Conservation (phyloP, 2,113 vertebrate genomes). For the Ailurus styani region DNA sequence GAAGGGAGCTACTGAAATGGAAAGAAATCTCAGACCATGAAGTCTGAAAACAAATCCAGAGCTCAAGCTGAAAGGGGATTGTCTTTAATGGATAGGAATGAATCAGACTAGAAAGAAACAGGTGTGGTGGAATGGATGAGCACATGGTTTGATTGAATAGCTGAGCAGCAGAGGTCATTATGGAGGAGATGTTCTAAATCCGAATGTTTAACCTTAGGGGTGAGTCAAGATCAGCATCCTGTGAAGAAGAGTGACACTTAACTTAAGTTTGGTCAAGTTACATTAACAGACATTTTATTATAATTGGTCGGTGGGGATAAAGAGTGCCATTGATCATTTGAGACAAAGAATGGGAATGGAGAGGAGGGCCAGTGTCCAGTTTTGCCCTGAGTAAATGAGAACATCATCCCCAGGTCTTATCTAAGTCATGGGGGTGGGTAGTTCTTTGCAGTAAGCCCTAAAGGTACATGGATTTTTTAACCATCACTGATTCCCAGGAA, state of each 20-base stretch:
- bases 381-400: background rate
- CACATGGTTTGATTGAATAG: background rate
- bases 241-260: background rate
- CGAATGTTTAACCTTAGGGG: background rate
- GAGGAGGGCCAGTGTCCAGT: background rate
- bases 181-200: background rate
- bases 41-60: background rate
- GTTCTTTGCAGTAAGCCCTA: background rate
- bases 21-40: background rate
- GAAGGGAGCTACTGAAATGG: background rate
- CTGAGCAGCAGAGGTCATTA: background rate
- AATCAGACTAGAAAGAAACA: background rate
- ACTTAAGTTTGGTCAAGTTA: background rate
- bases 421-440: fast-evolving
- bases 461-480: background rate
- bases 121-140: fast-evolving
- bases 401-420: too few species aligned
- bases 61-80: background rate
- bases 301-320: background rate
- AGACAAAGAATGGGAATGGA: background rate
- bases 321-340: background rate
- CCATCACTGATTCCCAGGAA: background rate
- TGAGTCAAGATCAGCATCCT: background rate
- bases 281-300: background rate
- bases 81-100: background rate